Evolutionary conservation across 2,113 vertebrate species (phyloP), one percentile per base, ranked within the genome.

Genomic region (Crotophaga sulcirostris): DNA sequence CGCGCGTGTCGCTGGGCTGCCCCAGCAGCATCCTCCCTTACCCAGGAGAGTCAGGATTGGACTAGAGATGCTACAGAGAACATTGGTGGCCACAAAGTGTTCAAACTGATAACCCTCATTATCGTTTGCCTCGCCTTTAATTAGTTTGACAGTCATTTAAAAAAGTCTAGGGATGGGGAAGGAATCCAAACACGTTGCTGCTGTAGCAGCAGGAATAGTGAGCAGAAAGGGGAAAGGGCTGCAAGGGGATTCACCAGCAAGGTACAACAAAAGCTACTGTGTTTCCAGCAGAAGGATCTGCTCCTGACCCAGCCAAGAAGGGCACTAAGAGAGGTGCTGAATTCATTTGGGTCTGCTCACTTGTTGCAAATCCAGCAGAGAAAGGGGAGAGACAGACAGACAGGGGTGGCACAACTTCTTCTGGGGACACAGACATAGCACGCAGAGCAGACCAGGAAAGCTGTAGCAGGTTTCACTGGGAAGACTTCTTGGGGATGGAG

Each of bases 41-140:
- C 16, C 1, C 11, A 5, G 58, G 14, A 10, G 51, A 40, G 72
- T 10, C 13, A 4, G 4, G 40, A 7, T 3, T 66, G 26, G 62
- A 19, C 33, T 1, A 8, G 47, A 47, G 51, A 10, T 1, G 8
- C 40, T 3, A 1, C n/a, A n/a, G 56, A 20, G 13, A 45, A 34
- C 38, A 1, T 7, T 0, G 3, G 36, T 0, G 47, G 33, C n/a
- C 72, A 14, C 54, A 10, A 5, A 68, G 45, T 0, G 31, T 68
- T 60, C 36, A 7, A 38, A 13, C 11, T 0, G 34, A 19, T 16
- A 68, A 9, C 42, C 36, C 26, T 23, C 38, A 6, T 31, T 33
- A 33, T 20, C 21, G 0, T 66, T 42, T 25, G 20, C 44, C 45
- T 59, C 91, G n/a, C n/a, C n/a, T n/a, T n/a, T n/a, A n/a, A n/a